phyloP scores from a whole-genome alignment of 2,113 vertebrate genomes.

The Delphinapterus leucas region DNA sequence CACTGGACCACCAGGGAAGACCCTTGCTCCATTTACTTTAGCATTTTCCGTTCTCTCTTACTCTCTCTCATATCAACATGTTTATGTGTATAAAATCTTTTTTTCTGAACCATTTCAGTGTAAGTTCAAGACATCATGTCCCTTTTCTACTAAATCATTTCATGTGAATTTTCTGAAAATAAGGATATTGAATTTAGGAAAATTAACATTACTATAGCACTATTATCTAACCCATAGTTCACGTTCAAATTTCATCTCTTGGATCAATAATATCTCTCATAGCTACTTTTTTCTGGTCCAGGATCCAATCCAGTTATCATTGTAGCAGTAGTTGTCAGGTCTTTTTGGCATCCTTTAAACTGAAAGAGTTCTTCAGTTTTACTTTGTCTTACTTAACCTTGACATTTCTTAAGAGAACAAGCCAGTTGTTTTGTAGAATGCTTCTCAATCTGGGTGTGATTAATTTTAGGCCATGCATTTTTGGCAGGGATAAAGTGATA shows the following conservation, averaged over 20 bases:
- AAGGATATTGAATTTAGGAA: not conserved
- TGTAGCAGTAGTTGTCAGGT: not conserved
- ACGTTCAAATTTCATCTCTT: not conserved
- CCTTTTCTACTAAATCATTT: not conserved
- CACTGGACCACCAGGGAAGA: no score
- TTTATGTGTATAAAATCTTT: not conserved
- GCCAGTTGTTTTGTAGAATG: not conserved
- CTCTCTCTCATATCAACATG: not conserved
- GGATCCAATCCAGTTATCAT: not conserved
- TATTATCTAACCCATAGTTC: not conserved
- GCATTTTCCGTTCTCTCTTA: not conserved
- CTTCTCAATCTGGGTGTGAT: not conserved
- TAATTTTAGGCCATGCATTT: not conserved
- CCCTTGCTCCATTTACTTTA: not conserved
- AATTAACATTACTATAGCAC: not conserved
- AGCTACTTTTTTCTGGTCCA: not conserved
- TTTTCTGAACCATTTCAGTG: not conserved
- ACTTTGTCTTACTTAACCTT: slow-evolving; percentile 12
- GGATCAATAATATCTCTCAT: not conserved
- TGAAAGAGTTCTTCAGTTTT: slow-evolving; percentile 8
- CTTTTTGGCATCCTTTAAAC: not conserved
- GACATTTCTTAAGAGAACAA: slow-evolving; percentile 37
- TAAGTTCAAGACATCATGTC: not conserved
- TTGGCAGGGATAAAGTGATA: not conserved
- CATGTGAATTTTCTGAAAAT: not conserved